These are phyloP conservation scores for Cyprinodon diabolis DNA, from an alignment of 2,797 vertebrate species.

Conservation along the genomic window DNA sequence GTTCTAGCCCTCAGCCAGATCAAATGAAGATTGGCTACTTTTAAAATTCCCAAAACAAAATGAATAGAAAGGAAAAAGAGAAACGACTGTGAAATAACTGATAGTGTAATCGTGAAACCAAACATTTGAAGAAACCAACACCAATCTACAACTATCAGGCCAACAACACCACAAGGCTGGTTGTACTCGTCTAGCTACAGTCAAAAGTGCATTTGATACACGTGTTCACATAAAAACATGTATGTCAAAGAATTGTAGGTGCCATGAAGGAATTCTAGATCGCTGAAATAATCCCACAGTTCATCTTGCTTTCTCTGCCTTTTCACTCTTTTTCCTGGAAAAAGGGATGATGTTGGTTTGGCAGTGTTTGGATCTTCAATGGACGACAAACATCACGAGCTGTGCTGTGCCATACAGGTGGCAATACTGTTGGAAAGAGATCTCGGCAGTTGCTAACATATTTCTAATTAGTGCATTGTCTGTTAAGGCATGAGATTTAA, in stretches of 20 bases:
- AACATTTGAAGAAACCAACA: slow-evolving; percentile 70
- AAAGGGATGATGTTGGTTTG: slow-evolving; percentile 71
- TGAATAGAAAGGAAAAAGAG: slow-evolving; percentile 25
- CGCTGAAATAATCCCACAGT: slow-evolving; percentile 64
- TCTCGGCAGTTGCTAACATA: slow-evolving; percentile 78
- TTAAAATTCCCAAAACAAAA: slow-evolving; percentile 52
- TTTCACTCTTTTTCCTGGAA: slow-evolving; percentile 17
- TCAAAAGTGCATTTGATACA: slow-evolving; percentile 86
- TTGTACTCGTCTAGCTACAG: slow-evolving; percentile 82
- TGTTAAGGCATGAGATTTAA: slow-evolving; percentile 80
- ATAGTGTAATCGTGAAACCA: slow-evolving; percentile 70
- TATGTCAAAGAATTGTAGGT: slow-evolving; percentile 75
- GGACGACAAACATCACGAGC: slow-evolving; percentile 70
- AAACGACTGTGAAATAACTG: slow-evolving; percentile 57
- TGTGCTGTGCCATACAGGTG: slow-evolving; percentile 63
- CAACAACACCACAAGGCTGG: slow-evolving; percentile 78
- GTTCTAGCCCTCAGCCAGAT: slow-evolving; percentile 70
- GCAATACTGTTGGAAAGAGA: slow-evolving; percentile 77
- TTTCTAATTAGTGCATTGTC: slow-evolving; percentile 79
- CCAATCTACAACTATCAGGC: slow-evolving; percentile 78
- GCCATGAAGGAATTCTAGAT: slow-evolving; percentile 77
- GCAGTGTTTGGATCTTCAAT: slow-evolving; percentile 74
- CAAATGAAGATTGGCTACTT: slow-evolving; percentile 72
- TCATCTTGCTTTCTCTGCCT: slow-evolving; percentile 63
- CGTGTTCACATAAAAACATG: slow-evolving; percentile 77